Evolutionary conservation across 2,797 vertebrate species (phyloP).

Genomic region (Hafferia zeledoni): DNA sequence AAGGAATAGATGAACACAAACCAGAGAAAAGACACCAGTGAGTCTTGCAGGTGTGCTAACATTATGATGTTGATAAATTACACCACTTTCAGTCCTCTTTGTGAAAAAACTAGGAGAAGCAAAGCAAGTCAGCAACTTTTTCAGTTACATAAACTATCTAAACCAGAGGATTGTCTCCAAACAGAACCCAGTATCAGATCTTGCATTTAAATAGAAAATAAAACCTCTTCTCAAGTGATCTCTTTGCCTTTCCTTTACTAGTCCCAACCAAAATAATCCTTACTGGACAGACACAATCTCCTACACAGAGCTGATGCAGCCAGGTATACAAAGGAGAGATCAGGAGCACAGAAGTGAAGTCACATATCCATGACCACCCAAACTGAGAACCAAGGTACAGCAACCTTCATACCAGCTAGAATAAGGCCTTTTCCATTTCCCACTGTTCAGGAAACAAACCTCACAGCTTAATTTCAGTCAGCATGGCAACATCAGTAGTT

Average conservation of each 20-base stretch:
- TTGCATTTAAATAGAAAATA: neutral
- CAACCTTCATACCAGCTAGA: neutral
- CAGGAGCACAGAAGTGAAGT: neutral
- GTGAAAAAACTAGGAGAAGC: neutral
- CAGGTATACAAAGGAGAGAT: neutral
- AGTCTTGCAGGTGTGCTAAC: neutral
- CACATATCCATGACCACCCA: neutral
- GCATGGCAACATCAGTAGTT: neutral
- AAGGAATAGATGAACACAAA: neutral
- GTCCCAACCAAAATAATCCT: neutral
- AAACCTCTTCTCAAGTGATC: neutral
- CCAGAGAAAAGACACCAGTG: neutral
- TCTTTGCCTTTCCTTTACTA: neutral
- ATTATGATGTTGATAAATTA: neutral
- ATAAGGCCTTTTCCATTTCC: neutral
- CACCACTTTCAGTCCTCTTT: neutral
- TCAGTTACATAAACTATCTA: neutral
- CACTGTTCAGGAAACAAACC: neutral
- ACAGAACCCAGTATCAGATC: neutral
- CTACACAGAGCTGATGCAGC: accelerated
- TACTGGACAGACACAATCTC: neutral
- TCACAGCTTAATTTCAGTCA: neutral
- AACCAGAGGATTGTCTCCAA: neutral
- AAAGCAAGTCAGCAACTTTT: neutral
- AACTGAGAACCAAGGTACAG: neutral